These are phyloP conservation scores for Rhamnusium bicolor DNA, from an alignment of 2,888 invertebrate genomes.

Conservation along the genomic window DNA sequence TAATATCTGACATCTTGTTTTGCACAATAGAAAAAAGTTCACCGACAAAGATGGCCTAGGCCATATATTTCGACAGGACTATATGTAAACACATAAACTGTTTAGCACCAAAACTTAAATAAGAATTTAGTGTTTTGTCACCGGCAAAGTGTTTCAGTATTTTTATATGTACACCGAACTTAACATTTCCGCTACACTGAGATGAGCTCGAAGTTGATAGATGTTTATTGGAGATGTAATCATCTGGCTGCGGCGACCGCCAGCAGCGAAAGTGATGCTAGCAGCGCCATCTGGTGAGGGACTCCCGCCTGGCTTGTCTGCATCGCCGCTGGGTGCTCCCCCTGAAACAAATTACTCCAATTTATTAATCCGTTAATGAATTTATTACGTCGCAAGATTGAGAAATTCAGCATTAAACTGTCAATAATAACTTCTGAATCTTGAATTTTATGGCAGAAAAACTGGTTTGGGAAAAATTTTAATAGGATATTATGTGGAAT, in stretches of 20 bases:
- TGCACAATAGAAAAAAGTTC: no score
- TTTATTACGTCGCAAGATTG: conserved; percentile 25
- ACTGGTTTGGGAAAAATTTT: not conserved
- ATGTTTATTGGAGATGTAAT: conserved; percentile 60
- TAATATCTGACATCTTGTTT: no score
- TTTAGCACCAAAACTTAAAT: conserved; percentile 55
- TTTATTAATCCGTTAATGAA: conserved; percentile 50
- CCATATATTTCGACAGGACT: not conserved
- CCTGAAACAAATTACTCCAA: conserved; percentile 73
- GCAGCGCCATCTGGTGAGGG: conserved; percentile 60
- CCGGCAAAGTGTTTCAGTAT: conserved; percentile 27
- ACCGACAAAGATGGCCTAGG: no score
- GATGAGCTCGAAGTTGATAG: conserved; percentile 53
- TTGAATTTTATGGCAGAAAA: not conserved
- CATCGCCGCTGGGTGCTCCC: conserved; percentile 90
- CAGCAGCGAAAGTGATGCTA: conserved; percentile 59
- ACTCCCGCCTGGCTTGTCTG: conserved; percentile 78
- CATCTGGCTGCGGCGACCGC: conserved; percentile 64
- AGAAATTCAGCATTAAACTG: not conserved
- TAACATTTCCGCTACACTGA: conserved; percentile 35
- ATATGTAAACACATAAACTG: conserved; percentile 32
- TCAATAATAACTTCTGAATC: not conserved
- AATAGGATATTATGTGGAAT: not conserved
- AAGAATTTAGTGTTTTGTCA: conserved; percentile 30
- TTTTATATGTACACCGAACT: conserved; percentile 29